Evolutionary conservation across 2,888 invertebrate species (phyloP), one percentile per base, ranked within the genome.

Genomic region (Pedicia rivosa): DNA sequence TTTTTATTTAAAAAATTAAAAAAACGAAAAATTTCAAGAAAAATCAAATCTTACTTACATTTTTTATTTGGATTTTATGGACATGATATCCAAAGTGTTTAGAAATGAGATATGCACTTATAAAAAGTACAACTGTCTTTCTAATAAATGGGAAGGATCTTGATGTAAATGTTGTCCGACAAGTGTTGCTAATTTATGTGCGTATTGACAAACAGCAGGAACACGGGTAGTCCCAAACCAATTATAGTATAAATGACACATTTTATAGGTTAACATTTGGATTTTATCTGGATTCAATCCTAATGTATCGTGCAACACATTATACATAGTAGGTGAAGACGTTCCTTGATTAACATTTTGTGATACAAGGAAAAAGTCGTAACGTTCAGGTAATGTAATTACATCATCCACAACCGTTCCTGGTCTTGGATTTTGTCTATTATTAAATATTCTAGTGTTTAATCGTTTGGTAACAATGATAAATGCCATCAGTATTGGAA

Each of bases 141-240:
- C 68, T 14, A 84, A 59, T 0, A 66, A 62, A 26, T 64, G 56
- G 33, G 70, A 66, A 0, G 83, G 81, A 13, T 66, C 54, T 20
- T 64, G 62, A 50, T 90, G 84, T 7, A 92, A 66, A 7, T 70
- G 70, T 54, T 91, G 88, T 0, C 81, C 81, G 0, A 84, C 79
- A 5, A 92, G 62, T 58, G 86, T 91, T 0, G 94, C 91, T 43
- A 94, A 59, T 52, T 92, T 94, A 56, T 94, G 92, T 0, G 94
- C 92, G 55, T 91, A 92, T 54, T 92, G 91, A 52, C 88, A 90
- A 0, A 90, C 90, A 0, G 91, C 83, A 1, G 94, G 94, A 3
- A 94, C 92, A 7, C 87, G 70, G 14, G 82, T 76, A 1, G 81
- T 65, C 46, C 78, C 81, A 26, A 79, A 77, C 77, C 86, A 92